Evolutionary conservation across 2,797 vertebrate species (phyloP).

Genomic region (Salmo trutta): DNA sequence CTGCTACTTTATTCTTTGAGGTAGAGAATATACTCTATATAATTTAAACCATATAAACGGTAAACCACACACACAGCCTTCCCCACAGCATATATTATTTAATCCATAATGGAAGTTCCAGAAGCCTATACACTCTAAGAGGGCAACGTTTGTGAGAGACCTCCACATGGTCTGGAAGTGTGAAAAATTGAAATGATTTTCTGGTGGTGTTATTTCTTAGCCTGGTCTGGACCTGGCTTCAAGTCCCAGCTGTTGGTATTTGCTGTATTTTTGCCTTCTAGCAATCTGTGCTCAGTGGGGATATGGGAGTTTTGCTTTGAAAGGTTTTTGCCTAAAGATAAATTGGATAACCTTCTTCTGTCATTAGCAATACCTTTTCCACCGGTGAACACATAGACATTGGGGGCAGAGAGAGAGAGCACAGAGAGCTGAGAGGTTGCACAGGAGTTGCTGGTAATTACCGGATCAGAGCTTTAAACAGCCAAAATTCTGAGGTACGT

Average conservation of each 20-base stretch:
- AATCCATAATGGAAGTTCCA: not conserved
- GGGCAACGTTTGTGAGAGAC: not conserved
- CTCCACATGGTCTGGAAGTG: not conserved
- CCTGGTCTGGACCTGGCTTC: constrained; percentile 27
- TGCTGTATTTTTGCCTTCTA: constrained; percentile 37
- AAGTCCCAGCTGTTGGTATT: constrained; percentile 38
- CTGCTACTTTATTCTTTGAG: not conserved
- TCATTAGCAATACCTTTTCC: constrained; percentile 80
- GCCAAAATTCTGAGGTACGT: constrained; percentile 5
- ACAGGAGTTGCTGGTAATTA: constrained; percentile 75
- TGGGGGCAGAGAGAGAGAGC: constrained; percentile 50
- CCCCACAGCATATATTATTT: not conserved
- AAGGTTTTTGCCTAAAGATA: constrained; percentile 81
- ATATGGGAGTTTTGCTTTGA: constrained; percentile 55
- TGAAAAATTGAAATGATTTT: constrained; percentile 1
- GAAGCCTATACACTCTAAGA: not conserved
- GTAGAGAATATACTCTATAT: not conserved
- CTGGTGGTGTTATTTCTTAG: constrained; percentile 6
- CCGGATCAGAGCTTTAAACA: constrained; percentile 31
- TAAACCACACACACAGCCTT: not conserved
- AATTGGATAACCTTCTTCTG: constrained; percentile 82
- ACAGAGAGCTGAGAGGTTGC: constrained; percentile 22
- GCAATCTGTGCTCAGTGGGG: constrained; percentile 56
- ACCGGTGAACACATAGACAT: constrained; percentile 72
- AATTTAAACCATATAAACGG: not conserved